These are phyloP conservation scores for Neodontobutis hainanensis DNA, from an alignment of 2,113 vertebrate species.

Conservation along the genomic window DNA sequence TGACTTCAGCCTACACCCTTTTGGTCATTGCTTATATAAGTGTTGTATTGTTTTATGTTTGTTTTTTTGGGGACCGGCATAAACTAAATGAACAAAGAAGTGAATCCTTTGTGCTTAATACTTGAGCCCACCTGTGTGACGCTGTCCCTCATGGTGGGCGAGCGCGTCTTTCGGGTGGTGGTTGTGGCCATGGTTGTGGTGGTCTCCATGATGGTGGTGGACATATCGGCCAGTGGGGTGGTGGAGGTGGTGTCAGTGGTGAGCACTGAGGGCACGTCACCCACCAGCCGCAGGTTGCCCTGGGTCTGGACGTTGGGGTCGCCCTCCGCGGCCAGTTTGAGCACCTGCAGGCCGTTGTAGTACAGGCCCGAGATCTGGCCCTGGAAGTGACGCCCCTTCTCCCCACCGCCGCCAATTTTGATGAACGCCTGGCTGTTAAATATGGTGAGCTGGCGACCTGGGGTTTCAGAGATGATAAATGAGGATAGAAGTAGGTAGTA, in stretches of 20 bases:
- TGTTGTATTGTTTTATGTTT: no score
- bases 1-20: no score
- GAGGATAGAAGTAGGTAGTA: constrained; percentile 14
- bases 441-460: constrained; percentile 94
- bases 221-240: constrained; percentile 90
- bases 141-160: constrained; percentile 90
- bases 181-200: constrained; percentile 95
- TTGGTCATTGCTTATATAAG: no score
- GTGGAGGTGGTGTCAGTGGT: constrained; percentile 90
- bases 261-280: constrained; percentile 89
- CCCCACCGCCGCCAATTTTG: constrained; percentile 89
- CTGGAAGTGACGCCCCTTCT: constrained; percentile 92
- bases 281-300: constrained; percentile 91
- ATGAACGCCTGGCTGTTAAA: constrained; percentile 96
- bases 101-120: no score
- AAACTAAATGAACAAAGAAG: no score
- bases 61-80: no score
- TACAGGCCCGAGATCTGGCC: constrained; percentile 94
- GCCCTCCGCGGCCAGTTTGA: constrained; percentile 90
- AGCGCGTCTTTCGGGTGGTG: constrained; percentile 89
- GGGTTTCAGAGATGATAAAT: background rate
- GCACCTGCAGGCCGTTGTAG: constrained; percentile 93
- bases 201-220: constrained; percentile 95
- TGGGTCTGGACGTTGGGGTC: constrained; percentile 89
- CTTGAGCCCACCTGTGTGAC: constrained; percentile 85